Conservation (phyloP, 2,797 vertebrate species). For the Sebastes jordani region DNA sequence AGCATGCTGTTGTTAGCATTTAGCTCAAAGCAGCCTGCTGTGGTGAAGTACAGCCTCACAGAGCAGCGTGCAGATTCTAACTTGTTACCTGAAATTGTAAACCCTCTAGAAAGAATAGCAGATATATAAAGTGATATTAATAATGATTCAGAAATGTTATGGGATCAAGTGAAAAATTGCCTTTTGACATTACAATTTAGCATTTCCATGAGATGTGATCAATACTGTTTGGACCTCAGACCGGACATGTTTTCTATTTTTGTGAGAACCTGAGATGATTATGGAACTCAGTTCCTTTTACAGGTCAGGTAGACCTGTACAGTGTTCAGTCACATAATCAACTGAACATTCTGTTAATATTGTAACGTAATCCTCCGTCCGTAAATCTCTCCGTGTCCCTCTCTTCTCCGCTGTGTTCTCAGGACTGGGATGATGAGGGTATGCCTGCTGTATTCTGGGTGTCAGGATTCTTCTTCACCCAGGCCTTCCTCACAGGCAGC, state of each 20-base stretch:
- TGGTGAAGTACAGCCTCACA: too few relatives aligned
- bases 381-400: background rate
- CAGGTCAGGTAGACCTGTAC: background rate
- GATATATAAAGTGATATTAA: background rate
- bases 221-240: background rate
- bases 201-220: background rate
- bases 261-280: background rate
- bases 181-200: background rate
- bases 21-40: too few relatives aligned
- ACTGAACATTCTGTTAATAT: background rate
- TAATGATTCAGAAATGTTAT: background rate
- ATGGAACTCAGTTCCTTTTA: background rate
- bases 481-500: constrained; percentile 91
- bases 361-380: background rate
- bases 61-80: too few relatives aligned
- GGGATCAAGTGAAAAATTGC: background rate
- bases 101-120: background rate
- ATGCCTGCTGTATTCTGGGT: constrained; percentile 89
- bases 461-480: constrained; percentile 94
- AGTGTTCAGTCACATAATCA: background rate
- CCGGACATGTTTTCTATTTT: background rate
- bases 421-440: constrained; percentile 89
- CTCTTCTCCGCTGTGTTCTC: constrained; percentile 11
- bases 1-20: too few relatives aligned
- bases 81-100: background rate